A percentile compares a stretch with the other conserved stretches of the same genome.
These are phyloP conservation scores for Siniperca chuatsi DNA, from an alignment of 2,113 vertebrate genomes.

Conservation along the genomic window DNA sequence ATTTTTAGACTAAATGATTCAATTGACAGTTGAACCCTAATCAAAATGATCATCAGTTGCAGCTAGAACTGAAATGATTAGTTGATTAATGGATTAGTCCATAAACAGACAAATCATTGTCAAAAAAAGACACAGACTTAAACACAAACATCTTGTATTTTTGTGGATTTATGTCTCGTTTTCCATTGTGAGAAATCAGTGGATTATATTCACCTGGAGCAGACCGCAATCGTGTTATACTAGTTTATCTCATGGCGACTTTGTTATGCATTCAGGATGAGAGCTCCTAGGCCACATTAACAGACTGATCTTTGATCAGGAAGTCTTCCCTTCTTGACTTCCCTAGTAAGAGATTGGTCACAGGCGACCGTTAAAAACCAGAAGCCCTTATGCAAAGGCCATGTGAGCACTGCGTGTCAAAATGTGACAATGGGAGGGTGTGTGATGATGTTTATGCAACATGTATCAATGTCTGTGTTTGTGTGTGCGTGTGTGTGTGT, in stretches of 20 bases:
- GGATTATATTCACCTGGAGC: conserved; percentile 42
- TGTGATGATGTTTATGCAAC: conserved; percentile 44
- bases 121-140: not conserved
- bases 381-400: conserved; percentile 36
- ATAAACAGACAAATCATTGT: too few relatives aligned
- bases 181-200: not conserved
- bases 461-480: conserved; percentile 29
- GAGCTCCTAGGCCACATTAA: not conserved
- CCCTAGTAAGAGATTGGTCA: conserved; percentile 25
- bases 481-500: not conserved
- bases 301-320: conserved; percentile 32
- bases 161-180: not conserved
- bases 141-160: not conserved
- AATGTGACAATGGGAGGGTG: conserved; percentile 32
- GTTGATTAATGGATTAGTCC: too few relatives aligned
- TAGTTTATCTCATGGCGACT: not conserved
- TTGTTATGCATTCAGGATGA: not conserved
- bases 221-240: conserved; percentile 3
- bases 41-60: not conserved
- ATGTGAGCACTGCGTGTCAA: conserved; percentile 21
- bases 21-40: not conserved
- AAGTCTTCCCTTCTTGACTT: conserved; percentile 49
- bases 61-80: not conserved
- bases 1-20: too few relatives aligned
- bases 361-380: conserved; percentile 12